Conservation (phyloP, 2,888 invertebrate species). For the Amphipoea oculea region DNA sequence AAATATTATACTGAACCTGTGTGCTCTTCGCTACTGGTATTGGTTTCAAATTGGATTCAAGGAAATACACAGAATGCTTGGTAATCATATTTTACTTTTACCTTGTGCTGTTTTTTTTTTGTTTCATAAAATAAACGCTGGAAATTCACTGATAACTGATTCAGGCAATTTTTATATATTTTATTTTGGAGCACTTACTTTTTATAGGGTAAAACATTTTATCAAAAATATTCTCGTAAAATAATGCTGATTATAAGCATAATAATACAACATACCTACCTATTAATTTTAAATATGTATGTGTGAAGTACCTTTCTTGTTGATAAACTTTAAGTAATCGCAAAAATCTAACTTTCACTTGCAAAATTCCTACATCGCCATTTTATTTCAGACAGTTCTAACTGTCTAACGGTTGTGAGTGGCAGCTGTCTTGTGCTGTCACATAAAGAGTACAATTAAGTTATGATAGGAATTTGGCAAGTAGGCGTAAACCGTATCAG, state of each 20-base stretch:
- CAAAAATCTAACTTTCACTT: not conserved
- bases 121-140: not conserved
- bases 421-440: too few species aligned
- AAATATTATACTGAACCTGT: not conserved
- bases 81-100: not conserved
- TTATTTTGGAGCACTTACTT: too few species aligned
- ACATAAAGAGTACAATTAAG: not conserved
- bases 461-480: not conserved
- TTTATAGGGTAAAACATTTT: not conserved
- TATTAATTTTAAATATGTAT: not conserved
- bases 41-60: constrained; percentile 11
- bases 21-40: not conserved
- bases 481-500: not conserved
- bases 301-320: not conserved
- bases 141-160: not conserved
- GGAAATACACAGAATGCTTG: not conserved
- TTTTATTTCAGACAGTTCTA: not conserved
- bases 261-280: not conserved
- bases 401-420: not conserved
- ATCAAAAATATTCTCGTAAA: not conserved
- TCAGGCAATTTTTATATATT: not conserved
- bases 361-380: not conserved
- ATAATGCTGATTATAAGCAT: not conserved
- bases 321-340: not conserved
- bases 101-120: not conserved